These are phyloP conservation scores for Dryobates pubescens DNA, from an alignment of 2,797 vertebrate species.

Conservation along the genomic window DNA sequence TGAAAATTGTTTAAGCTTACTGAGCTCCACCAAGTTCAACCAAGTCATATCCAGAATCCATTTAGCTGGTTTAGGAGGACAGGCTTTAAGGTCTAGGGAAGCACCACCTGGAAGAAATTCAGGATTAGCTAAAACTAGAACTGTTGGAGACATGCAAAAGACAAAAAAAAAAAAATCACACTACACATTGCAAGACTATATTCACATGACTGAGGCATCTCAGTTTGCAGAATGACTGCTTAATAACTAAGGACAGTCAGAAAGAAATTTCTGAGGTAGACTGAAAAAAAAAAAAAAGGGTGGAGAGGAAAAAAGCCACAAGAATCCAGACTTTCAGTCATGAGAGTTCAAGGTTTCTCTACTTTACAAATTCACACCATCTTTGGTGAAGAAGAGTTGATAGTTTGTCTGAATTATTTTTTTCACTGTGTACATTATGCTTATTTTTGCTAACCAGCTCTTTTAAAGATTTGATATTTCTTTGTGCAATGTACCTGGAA, in stretches of 20 bases:
- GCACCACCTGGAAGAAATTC: slow-evolving; percentile 85
- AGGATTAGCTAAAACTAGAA: background rate
- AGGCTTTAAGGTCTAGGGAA: slow-evolving; percentile 92
- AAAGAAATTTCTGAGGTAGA: background rate
- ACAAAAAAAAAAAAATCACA: background rate
- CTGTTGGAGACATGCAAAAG: background rate
- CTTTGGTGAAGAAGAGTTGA: background rate
- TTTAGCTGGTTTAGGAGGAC: slow-evolving; percentile 91
- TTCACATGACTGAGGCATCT: background rate
- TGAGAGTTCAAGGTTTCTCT: background rate
- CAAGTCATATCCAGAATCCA: slow-evolving; percentile 98
- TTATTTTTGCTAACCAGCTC: background rate
- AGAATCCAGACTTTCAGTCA: background rate
- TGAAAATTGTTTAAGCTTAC: slow-evolving; percentile 92
- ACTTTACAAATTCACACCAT: background rate
- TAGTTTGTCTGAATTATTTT: background rate
- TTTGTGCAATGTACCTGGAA: background rate
- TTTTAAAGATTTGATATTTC: background rate
- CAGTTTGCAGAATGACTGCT: background rate
- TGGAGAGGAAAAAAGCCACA: background rate
- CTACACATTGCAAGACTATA: background rate
- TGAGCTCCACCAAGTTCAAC: slow-evolving; percentile 95
- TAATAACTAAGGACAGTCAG: background rate
- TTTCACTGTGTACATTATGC: background rate
- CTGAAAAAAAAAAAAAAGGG: no score